Evolutionary conservation across 92 coral and sea anemone species (phyloP), one percentile per base, ranked within the genome.

Genomic region (Palythoa grandis): DNA sequence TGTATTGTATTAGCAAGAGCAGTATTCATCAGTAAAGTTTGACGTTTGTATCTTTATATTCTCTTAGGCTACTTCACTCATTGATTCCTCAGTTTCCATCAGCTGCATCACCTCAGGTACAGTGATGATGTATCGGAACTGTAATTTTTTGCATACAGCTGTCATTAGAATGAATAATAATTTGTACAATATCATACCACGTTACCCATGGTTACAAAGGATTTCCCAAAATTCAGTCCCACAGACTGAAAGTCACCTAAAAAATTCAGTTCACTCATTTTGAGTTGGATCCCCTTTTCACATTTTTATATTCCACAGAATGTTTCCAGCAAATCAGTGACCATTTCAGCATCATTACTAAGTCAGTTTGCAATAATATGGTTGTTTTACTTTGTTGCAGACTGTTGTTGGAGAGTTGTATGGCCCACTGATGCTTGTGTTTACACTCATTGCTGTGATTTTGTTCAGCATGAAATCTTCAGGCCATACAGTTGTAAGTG

Each of bases 351-450:
- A 0, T 63, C 4, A n/a, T 63, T 17, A 57, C 63, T 5, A 14
- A 17, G 19, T 17, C 29, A 61, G 17, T 7, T 19, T 38, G 13
- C 22, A n/a, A 24, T 20, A 1, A n/a, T 20, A 60, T 29, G 48
- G 54, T 3, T 5, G 52, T 70, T n/a, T 63, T 39, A 38, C 10
- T 83, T 74, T 38, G 24, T 35, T 20, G 23, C 91, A 97, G 99
- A 97, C 98, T 23, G 99, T 97, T 43, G 98, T 92, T 63, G 99
- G 99, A 82, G 99, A 97, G 70, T 85, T 97, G 86, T 97, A 97
- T 92, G 99, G 99, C 12, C 99, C 99, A 0, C 48, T 97, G 90
- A 97, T 97, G 99, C 74, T 97, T 86, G 99, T 97, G n/a, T 90
- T 97, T 53, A 95, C 99, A 9, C 70, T 97, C 66, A 97, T 95